These are phyloP conservation scores for Myotis pilosus DNA, from an alignment of 2,797 vertebrate species.

Conservation along the genomic window DNA sequence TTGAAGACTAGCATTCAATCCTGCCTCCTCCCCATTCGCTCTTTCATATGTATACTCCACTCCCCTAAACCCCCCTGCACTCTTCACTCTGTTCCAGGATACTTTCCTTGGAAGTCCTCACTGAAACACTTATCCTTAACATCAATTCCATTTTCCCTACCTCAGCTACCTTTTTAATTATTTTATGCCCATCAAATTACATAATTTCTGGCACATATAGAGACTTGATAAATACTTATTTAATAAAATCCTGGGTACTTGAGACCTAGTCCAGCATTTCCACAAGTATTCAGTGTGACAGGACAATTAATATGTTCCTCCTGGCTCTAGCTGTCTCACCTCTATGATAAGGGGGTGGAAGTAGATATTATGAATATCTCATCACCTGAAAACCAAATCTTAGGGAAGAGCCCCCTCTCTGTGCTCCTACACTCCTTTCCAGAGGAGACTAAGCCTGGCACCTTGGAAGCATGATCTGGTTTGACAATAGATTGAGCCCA, in stretches of 20 bases:
- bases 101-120: not conserved
- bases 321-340: not conserved
- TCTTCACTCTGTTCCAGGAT: not conserved
- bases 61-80: not conserved
- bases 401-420: not conserved
- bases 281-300: not conserved
- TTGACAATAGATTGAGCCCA: not conserved
- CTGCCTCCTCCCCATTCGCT: not conserved
- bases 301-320: not conserved
- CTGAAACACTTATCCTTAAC: not conserved
- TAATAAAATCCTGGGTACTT: not conserved
- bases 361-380: not conserved
- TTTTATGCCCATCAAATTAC: not conserved
- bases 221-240: not conserved
- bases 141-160: not conserved
- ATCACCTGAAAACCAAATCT: not conserved
- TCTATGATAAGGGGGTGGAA: not conserved
- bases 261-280: not conserved
- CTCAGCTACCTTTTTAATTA: not conserved
- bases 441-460: not conserved
- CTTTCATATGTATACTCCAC: not conserved
- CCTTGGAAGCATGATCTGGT: not conserved
- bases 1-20: not conserved
- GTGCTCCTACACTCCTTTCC: not conserved
- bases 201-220: not conserved